phyloP scores from a whole-genome alignment of 2,888 invertebrate species.

The Aleiodes testaceus region DNA sequence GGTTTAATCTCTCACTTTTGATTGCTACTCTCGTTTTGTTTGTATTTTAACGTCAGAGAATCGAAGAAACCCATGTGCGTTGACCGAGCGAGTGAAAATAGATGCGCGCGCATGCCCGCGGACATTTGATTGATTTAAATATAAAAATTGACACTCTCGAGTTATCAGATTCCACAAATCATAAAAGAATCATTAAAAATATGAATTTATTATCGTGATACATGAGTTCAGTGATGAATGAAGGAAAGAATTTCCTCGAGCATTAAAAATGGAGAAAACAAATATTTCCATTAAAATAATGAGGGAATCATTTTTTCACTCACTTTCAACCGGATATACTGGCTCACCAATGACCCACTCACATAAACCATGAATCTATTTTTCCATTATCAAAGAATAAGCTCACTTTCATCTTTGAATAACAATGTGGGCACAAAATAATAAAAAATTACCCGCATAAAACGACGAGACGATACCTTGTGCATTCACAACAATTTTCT shows the following conservation, averaged over 20 bases:
- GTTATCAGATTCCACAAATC: background rate
- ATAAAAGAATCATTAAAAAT: background rate
- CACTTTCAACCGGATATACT: conserved; percentile 1
- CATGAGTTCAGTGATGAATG: background rate
- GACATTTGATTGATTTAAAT: background rate
- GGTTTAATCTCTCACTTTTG: background rate
- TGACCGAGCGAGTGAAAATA: too few relatives aligned
- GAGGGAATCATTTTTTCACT: background rate
- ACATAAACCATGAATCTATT: conserved; percentile 23
- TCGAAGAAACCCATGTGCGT: too few relatives aligned
- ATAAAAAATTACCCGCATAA: conserved; percentile 36
- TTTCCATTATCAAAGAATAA: conserved; percentile 11
- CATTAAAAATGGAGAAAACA: background rate
- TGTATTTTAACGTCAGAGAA: background rate
- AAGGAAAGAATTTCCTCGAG: background rate
- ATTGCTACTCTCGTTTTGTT: background rate
- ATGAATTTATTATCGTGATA: background rate
- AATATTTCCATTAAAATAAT: background rate
- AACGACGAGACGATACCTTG: conserved; percentile 23
- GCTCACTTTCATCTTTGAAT: conserved; percentile 38
- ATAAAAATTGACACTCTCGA: background rate
- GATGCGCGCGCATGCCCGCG: background rate
- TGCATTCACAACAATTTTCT: conserved; percentile 1
- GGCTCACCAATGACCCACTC: conserved; percentile 21
- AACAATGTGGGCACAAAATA: conserved; percentile 34